These are phyloP conservation scores for Balearica regulorum DNA, from an alignment of 2,797 vertebrate species.

Conservation along the genomic window DNA sequence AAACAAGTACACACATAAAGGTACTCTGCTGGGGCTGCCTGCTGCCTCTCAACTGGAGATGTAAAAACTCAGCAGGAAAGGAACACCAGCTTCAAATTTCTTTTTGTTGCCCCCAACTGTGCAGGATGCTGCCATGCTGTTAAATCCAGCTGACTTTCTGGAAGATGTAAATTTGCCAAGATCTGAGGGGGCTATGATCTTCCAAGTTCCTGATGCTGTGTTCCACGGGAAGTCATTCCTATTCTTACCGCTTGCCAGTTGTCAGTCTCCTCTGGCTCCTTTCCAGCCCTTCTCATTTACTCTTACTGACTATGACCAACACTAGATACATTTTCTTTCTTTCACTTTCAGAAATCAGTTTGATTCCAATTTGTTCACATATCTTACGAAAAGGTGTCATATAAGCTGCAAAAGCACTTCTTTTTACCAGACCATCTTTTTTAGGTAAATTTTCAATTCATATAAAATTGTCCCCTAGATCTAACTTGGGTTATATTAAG, in stretches of 20 bases:
- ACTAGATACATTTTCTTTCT: neutral
- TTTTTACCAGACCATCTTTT: neutral
- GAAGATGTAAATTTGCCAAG: conserved; percentile 59
- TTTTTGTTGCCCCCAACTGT: conserved; percentile 45
- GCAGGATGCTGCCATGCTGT: conserved; percentile 60
- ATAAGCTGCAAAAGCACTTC: neutral
- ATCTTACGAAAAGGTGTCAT: neutral
- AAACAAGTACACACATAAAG: conserved; percentile 49
- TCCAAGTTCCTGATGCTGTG: conserved; percentile 24
- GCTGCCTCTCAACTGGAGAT: conserved; percentile 65
- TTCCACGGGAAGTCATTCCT: conserved; percentile 43
- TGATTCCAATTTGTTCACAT: neutral
- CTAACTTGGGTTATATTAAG: neutral
- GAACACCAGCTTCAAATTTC: conserved; percentile 47
- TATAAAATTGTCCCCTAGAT: neutral
- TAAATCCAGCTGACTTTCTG: conserved; percentile 64
- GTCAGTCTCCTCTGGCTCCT: conserved; percentile 19
- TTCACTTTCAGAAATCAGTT: neutral
- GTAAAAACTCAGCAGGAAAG: conserved; percentile 60
- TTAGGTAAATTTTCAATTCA: neutral
- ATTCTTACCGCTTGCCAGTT: neutral
- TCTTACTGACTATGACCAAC: neutral
- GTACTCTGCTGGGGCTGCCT: conserved; percentile 63
- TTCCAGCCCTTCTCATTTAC: conserved; percentile 38
- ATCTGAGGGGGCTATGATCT: conserved; percentile 35